phyloP scores from a whole-genome alignment of 2,797 vertebrate species.

The Mormyrops boulengeri region DNA sequence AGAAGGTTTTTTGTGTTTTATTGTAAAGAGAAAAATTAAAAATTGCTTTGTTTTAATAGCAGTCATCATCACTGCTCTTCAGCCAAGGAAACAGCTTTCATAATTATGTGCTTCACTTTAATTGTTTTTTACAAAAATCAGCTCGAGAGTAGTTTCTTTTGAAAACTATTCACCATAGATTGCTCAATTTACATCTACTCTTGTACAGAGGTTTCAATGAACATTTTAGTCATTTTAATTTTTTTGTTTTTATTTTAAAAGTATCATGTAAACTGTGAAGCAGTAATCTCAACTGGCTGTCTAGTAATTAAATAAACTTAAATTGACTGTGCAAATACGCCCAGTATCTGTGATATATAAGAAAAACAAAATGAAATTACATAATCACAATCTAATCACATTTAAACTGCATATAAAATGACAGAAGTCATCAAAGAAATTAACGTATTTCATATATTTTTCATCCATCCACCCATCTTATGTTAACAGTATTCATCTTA shows the following conservation, averaged over 20 bases:
- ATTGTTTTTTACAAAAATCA: not conserved
- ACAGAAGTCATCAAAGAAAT: not conserved
- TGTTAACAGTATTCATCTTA: not conserved
- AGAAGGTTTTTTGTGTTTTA: not conserved
- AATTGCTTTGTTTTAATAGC: not conserved
- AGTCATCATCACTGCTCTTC: not conserved
- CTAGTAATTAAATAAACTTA: not conserved
- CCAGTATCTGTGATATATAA: not conserved
- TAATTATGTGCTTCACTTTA: not conserved
- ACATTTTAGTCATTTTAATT: not conserved
- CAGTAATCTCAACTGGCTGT: not conserved
- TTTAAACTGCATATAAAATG: not conserved
- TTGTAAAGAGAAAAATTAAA: not conserved
- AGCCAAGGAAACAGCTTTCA: not conserved
- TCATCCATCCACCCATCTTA: not conserved
- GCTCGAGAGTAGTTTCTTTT: not conserved
- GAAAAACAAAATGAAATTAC: not conserved
- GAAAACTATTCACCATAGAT: not conserved
- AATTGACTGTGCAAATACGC: not conserved
- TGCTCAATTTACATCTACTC: not conserved
- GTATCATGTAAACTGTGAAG: not conserved
- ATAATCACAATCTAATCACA: not conserved
- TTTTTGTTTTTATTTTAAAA: not conserved
- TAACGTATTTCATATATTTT: not conserved
- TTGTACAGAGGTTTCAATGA: not conserved